Percentiles rank a stretch among this genome's conserved stretches.
phyloP scores from a whole-genome alignment of 2,113 vertebrate genomes.

The Riparia riparia region DNA sequence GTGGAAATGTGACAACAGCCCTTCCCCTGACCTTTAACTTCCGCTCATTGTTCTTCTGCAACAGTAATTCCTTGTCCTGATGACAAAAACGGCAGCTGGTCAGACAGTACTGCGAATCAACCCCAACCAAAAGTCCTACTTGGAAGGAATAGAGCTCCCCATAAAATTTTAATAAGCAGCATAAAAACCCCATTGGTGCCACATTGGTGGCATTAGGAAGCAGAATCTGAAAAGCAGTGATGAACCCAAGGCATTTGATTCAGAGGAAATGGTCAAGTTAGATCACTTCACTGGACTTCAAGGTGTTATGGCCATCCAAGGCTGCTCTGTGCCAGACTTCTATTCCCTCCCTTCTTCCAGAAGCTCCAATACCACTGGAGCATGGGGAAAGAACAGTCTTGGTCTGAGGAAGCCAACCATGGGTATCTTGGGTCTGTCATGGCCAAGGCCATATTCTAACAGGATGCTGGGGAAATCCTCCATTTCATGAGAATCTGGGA shows the following conservation, averaged over 20 bases:
- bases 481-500: not conserved
- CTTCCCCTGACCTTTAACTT: slow-evolving; percentile 58
- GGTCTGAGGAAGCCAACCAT: not conserved
- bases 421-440: not conserved
- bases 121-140: not conserved
- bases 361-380: fast-evolving
- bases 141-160: not conserved
- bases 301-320: not conserved
- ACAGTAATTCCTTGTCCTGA: not conserved
- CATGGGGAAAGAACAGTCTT: fast-evolving
- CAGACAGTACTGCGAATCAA: not conserved
- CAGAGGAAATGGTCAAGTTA: not conserved
- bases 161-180: not conserved
- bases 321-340: not conserved
- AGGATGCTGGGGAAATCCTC: not conserved
- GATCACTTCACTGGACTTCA: not conserved
- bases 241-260: not conserved
- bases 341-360: not conserved
- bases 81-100: not conserved
- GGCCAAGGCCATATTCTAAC: not conserved
- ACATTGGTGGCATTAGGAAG: not conserved
- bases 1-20: slow-evolving; percentile 35
- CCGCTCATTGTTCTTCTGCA: slow-evolving; percentile 47
- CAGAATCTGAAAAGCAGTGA: not conserved
- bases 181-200: not conserved